Conservation (phyloP, 2,113 vertebrate genomes). For the Clarias macrocephalus region DNA sequence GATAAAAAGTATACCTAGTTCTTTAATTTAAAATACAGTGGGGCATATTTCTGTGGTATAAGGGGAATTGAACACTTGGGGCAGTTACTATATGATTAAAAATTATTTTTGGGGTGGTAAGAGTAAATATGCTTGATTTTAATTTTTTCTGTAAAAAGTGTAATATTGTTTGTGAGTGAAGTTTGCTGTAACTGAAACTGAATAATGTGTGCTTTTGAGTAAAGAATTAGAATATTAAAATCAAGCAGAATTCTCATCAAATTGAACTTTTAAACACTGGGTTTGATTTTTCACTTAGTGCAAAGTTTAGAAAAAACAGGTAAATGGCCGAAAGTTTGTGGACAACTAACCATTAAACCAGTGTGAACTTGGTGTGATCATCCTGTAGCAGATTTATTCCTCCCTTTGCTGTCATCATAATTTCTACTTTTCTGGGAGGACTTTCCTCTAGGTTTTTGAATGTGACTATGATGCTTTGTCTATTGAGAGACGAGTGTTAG, state of each 20-base stretch:
- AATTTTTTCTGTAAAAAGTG: background rate
- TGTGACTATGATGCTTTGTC: background rate
- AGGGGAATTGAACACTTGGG: background rate
- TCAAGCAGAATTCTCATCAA: background rate
- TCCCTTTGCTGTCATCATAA: background rate
- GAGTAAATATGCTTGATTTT: background rate
- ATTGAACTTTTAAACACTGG: background rate
- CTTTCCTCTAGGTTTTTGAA: background rate
- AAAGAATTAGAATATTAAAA: background rate
- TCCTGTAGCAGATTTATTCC: background rate
- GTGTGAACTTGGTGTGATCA: background rate
- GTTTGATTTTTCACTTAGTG: background rate
- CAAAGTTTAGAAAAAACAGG: background rate
- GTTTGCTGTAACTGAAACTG: background rate
- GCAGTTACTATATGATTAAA: background rate
- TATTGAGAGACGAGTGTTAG: background rate
- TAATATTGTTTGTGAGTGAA: background rate
- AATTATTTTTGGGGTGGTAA: background rate
- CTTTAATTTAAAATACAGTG: background rate
- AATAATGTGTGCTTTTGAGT: background rate
- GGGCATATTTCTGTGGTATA: background rate
- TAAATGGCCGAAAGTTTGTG: background rate
- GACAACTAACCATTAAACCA: background rate
- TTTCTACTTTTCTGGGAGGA: background rate
- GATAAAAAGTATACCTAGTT: background rate